A percentile compares a stretch with the other conserved stretches of the same genome.
phyloP scores from a whole-genome alignment of 2,888 invertebrate genomes.

The Heliconius sara region DNA sequence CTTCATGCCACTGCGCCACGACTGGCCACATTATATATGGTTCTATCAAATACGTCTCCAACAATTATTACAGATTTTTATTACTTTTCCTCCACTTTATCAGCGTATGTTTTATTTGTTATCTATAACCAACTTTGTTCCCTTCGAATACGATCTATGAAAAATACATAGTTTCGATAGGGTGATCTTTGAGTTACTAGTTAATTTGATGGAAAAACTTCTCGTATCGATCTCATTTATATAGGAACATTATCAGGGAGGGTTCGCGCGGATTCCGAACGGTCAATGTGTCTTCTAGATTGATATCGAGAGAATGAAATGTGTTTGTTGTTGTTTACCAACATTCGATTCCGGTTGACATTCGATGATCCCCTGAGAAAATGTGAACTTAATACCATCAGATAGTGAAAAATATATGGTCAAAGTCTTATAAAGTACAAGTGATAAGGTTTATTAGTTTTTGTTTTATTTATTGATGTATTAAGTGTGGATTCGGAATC shows the following conservation, averaged over 20 bases:
- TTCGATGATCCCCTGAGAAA: conserved; percentile 47
- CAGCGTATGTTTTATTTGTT: conserved; percentile 61
- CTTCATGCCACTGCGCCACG: too few species aligned
- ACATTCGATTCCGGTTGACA: conserved; percentile 57
- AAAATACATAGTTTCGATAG: conserved; percentile 40
- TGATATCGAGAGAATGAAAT: conserved; percentile 57
- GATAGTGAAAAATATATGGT: conserved; percentile 44
- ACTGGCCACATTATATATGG: neutral
- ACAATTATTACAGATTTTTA: conserved; percentile 80
- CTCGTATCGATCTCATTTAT: conserved; percentile 77
- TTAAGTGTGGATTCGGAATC: conserved; percentile 1
- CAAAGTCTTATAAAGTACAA: conserved; percentile 44
- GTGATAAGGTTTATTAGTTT: conserved; percentile 41
- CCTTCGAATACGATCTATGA: conserved; percentile 30
- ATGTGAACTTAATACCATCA: conserved; percentile 57
- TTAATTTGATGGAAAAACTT: conserved; percentile 81
- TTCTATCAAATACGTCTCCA: conserved; percentile 58
- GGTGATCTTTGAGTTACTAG: conserved; percentile 62
- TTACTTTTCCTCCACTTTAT: conserved; percentile 74
- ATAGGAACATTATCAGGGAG: conserved; percentile 64
- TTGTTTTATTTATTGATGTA: conserved; percentile 23
- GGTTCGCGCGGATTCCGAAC: conserved; percentile 63
- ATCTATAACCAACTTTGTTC: conserved; percentile 54
- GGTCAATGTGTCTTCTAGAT: conserved; percentile 61
- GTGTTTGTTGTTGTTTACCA: conserved; percentile 55